Evolutionary conservation across 2,888 invertebrate genomes (phyloP).

Genomic region (Blera fallax): DNA sequence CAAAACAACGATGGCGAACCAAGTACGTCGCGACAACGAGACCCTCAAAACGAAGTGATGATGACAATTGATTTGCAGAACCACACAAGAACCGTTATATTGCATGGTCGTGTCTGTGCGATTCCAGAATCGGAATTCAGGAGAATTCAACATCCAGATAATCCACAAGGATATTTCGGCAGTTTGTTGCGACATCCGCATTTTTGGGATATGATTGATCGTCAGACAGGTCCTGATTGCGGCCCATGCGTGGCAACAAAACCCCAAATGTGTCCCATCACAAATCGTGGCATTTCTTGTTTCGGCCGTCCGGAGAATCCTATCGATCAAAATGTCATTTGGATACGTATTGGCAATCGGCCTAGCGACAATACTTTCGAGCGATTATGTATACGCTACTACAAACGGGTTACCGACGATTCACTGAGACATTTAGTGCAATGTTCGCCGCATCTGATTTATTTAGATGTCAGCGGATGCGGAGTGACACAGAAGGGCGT

Average conservation of each 20-base stretch:
- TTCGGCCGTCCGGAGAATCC: conserved; percentile 79
- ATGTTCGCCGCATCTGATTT: conserved; percentile 84
- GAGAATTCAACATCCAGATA: conserved; percentile 20
- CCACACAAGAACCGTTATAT: conserved; percentile 17
- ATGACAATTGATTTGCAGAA: conserved; percentile 44
- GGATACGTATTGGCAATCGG: conserved; percentile 80
- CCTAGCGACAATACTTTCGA: conserved; percentile 82
- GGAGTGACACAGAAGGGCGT: conserved; percentile 85
- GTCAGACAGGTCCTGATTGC: conserved; percentile 20
- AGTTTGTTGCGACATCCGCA: conserved; percentile 78
- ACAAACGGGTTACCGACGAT: conserved; percentile 85
- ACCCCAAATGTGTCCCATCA: conserved; percentile 74
- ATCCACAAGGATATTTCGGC: conserved; percentile 74
- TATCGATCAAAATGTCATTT: conserved; percentile 79
- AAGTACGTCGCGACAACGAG: conserved; percentile 2
- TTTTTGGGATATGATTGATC: conserved; percentile 80
- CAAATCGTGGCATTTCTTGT: conserved; percentile 80
- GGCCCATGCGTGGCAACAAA: conserved; percentile 12
- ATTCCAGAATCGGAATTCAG: conserved; percentile 24
- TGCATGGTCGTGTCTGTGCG: conserved; percentile 43
- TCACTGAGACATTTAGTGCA: conserved; percentile 85
- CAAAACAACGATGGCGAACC: background rate
- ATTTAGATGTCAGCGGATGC: conserved; percentile 87
- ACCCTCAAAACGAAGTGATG: background rate
- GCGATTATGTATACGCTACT: conserved; percentile 84